Evolutionary conservation across 2,888 invertebrate species (phyloP).

Genomic region (Harpalus rufipes): DNA sequence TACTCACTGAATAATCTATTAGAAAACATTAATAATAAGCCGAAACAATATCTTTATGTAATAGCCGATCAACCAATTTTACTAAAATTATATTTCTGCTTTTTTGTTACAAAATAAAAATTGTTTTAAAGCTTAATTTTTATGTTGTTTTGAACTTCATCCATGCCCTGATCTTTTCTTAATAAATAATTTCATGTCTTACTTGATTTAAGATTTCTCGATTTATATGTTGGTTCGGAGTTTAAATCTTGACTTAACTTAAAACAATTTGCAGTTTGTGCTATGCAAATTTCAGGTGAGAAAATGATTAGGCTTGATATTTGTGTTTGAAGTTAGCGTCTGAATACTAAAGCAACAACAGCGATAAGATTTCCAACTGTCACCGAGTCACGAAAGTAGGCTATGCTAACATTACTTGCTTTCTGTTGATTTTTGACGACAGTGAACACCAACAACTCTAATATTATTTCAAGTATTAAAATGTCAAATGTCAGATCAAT

Average conservation of each 20-base stretch:
- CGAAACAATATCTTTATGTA: no score
- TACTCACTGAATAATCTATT: no score
- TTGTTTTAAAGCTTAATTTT: not conserved
- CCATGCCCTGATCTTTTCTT: no score
- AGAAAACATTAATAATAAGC: no score
- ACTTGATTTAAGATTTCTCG: no score
- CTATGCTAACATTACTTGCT: constrained; percentile 29
- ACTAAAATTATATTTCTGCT: no score
- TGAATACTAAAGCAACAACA: not conserved
- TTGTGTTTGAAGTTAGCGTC: constrained; percentile 6
- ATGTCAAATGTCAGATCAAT: constrained; percentile 3
- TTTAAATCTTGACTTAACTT: no score
- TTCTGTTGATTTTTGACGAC: constrained; percentile 37
- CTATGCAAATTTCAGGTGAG: constrained; percentile 24
- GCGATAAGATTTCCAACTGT: constrained; percentile 5
- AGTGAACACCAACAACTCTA: constrained; percentile 15
- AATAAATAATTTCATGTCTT: no score
- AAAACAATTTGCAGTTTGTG: no score
- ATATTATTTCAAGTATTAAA: constrained; percentile 22
- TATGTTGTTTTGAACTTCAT: not conserved
- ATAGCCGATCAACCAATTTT: no score
- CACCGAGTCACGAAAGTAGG: constrained; percentile 13
- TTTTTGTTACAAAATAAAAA: no score
- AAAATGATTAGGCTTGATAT: not conserved
- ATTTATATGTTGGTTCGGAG: no score